phyloP scores from a whole-genome alignment of 2,888 invertebrate species.

The Dastarcus helophoroides region DNA sequence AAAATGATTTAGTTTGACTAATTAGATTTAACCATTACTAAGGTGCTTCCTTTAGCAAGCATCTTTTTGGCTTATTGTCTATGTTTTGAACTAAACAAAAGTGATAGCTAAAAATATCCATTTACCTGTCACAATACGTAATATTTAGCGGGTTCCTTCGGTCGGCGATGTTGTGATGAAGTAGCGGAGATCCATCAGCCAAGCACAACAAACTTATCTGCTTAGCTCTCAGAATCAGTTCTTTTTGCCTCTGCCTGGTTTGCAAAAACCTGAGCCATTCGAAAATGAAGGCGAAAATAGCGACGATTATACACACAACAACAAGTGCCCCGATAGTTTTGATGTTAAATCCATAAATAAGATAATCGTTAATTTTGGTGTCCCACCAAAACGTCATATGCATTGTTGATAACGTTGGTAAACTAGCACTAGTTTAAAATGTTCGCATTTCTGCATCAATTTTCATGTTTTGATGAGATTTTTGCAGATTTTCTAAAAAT shows the following conservation, averaged over 20 bases:
- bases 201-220: constrained; percentile 31
- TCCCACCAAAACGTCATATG: constrained; percentile 59
- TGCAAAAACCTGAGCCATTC: constrained; percentile 45
- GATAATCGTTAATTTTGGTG: constrained; percentile 48
- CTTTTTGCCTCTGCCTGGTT: constrained; percentile 35
- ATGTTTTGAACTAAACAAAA: too few species aligned
- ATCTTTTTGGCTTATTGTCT: too few species aligned
- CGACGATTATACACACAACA: constrained; percentile 47
- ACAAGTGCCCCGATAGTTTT: constrained; percentile 43
- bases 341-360: constrained; percentile 51
- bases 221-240: constrained; percentile 29
- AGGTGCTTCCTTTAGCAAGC: too few species aligned
- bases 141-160: constrained; percentile 25
- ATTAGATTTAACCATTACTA: too few species aligned
- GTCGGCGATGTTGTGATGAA: constrained; percentile 27
- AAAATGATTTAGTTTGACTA: too few species aligned
- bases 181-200: constrained; percentile 37
- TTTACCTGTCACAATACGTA: constrained; percentile 24
- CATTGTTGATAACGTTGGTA: too few species aligned
- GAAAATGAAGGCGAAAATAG: constrained; percentile 48
- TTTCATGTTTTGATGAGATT: too few species aligned
- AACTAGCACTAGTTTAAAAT: too few species aligned
- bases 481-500: too few species aligned
- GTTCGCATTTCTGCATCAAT: too few species aligned
- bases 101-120: constrained; percentile 1